Evolutionary conservation across 2,797 vertebrate species (phyloP).

Genomic region (Tokudaia muenninki): DNA sequence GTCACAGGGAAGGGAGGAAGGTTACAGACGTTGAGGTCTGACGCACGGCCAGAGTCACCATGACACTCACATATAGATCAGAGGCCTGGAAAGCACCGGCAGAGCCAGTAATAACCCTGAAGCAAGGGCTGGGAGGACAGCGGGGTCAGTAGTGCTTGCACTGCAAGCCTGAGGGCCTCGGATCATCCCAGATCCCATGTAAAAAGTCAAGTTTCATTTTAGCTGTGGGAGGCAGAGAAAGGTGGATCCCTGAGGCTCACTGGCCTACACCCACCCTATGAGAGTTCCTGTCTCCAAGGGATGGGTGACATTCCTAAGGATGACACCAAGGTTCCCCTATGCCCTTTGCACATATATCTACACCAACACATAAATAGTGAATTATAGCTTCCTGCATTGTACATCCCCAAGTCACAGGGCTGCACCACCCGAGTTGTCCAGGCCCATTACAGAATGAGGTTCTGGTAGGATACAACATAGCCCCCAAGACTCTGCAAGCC

Average conservation of each 20-base stretch:
- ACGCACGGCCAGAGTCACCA: background rate
- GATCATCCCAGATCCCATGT: background rate
- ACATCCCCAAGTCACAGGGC: background rate
- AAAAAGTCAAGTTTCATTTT: background rate
- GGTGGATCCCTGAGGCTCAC: background rate
- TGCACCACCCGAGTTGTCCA: constrained; percentile 61
- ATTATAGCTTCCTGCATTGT: background rate
- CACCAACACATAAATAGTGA: background rate
- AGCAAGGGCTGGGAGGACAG: background rate
- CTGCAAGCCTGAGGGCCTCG: background rate
- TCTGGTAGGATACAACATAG: background rate
- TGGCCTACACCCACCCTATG: background rate
- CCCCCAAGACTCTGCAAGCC: background rate
- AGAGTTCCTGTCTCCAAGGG: background rate
- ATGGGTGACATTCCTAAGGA: background rate
- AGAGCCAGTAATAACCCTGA: background rate
- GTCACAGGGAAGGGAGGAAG: background rate
- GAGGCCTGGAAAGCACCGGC: background rate
- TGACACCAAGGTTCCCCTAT: background rate
- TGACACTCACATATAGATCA: background rate
- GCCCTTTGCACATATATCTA: background rate
- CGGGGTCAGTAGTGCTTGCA: background rate
- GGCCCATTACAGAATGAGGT: background rate
- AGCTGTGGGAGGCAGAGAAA: background rate
- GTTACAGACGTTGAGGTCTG: background rate